Base-by-base conservation (phyloP, 1,140 invertebrate species). In the Hydropsyche tenuis region DNA sequence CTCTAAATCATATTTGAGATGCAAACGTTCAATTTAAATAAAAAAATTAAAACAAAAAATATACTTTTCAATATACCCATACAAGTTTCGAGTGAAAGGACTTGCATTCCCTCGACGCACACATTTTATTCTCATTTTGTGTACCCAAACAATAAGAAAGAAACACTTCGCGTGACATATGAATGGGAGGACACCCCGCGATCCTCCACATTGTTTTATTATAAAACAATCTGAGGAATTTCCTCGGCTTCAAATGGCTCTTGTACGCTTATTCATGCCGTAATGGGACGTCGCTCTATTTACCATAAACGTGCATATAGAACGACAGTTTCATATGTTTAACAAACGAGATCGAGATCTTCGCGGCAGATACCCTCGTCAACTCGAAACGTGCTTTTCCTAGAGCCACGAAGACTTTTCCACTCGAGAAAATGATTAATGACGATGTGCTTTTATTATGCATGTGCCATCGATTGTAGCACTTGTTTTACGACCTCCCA, bases 231-330 rank as follows among this genome's bases (percentile, higher is more conserved):
- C 56, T 60, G 1, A 22, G 56, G 56, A 60, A 27, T 60, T 60
- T 25, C 56, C 11, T 23, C 18, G 23, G n/a, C 18, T 27, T 14
- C 56, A 18, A 11, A 60, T 25, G 56, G 23, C 30, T 37, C 30
- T 37, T 37, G 9, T 9, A 37, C 30, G n/a, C n/a, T 6, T 22
- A 53, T 53, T 53, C 51, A 53, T 22, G n/a, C 9, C 22, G 56
- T 60, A 60, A 60, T 60, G 23, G 56, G 20, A 60, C 56, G 9
- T 60, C 25, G 23, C 23, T 60, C 20, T 60, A 60, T 60, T 23
- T 60, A 53, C 48, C 48, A 53, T 53, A 53, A 53, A 53, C n/a
- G 16, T 7, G 48, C 46, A 48, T 14, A 18, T 53, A 53, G 48
- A 18, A 53, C 14, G 48, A 53, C 48, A 20, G 20, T 53, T 53